Base-by-base conservation (phyloP, 2,113 vertebrate species). In the Thunnus maccoyii region DNA sequence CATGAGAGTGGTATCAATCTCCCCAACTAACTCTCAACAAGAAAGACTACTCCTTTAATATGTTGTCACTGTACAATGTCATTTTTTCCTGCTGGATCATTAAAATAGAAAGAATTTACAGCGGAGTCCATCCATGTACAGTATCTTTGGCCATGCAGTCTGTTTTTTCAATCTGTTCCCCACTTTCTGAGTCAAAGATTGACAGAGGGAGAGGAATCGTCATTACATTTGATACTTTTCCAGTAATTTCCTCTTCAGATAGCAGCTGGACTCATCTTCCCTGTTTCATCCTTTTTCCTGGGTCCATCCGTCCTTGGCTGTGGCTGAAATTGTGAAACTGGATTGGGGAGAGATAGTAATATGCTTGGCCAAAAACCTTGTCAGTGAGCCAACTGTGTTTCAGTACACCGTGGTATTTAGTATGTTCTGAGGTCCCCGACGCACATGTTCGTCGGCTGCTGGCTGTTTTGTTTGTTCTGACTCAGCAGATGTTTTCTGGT, bases 401-500 rank as follows among this genome's bases (percentile, higher is more conserved):
- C 14, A 22, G 66, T 88, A 79, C 74, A 3, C 5, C 74, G 70
- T 78, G 83, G 74, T 79, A 69, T 81, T 88, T 80, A 78, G 54
- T 57, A 30, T 80, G 82, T 92, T 77, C 70, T 15, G 83, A 76
- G 83, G 82, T 60, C 80, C 69, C 81, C 3, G 18, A 62, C 12
- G 27, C 12, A 50, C 61, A 65, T 71, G 73, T 58, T 71, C 27
- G 46, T 68, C 64, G 16, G 51, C 78, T 81, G 55, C 52, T 72
- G 84, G 79, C 78, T 80, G 79, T 88, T 82, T 55, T 81, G 71
- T 90, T 89, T 89, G 86, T 83, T 78, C 78, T 74, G 60, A 92
- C 83, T 92, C 91, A 93, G 91, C 90, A 93, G 81, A 89, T 91
- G 90, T 90, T 91, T 92, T 84, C 73, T 75, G 80, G 85, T 79